Evolutionary conservation across 1,140 invertebrate species (phyloP).

Genomic region (Drosophila ananassae): DNA sequence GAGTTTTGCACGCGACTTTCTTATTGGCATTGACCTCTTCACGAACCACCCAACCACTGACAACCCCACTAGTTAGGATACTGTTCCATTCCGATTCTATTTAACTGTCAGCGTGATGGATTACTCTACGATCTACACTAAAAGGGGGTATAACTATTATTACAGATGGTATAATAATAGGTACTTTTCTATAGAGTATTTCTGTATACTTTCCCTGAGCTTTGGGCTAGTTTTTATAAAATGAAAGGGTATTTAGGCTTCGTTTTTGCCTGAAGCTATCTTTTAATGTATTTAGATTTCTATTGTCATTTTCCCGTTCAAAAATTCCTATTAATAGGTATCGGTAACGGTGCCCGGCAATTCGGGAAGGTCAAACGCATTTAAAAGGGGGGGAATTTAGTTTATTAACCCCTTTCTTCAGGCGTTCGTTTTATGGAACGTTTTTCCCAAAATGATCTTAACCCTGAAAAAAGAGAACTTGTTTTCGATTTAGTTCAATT

Average conservation of each 20-base stretch:
- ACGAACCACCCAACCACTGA: background rate
- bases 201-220: too few species aligned
- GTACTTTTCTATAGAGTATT: too few species aligned
- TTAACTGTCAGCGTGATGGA: slow-evolving; percentile 38
- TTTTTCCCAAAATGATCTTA: background rate
- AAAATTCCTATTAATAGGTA: slow-evolving; percentile 23
- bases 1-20: slow-evolving; percentile 75
- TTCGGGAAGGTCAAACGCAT: slow-evolving; percentile 35
- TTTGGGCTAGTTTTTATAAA: background rate
- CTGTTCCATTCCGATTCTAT: slow-evolving; percentile 19
- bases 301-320: slow-evolving; percentile 34
- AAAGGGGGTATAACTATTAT: background rate
- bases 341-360: slow-evolving; percentile 21
- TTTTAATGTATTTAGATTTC: slow-evolving; percentile 1
- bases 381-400: slow-evolving; percentile 4
- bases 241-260: background rate
- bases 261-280: background rate
- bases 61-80: slow-evolving; percentile 3
- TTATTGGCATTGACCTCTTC: slow-evolving; percentile 71
- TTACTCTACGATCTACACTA: slow-evolving; percentile 4
- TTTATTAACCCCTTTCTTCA: background rate
- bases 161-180: too few species aligned
- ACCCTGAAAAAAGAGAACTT: background rate
- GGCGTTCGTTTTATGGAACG: background rate
- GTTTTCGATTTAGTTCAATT: slow-evolving; percentile 3